Percentiles rank a stretch among this genome's conserved stretches.
phyloP scores from a whole-genome alignment of 1,140 invertebrate genomes.

The Drosophila sucinea region DNA sequence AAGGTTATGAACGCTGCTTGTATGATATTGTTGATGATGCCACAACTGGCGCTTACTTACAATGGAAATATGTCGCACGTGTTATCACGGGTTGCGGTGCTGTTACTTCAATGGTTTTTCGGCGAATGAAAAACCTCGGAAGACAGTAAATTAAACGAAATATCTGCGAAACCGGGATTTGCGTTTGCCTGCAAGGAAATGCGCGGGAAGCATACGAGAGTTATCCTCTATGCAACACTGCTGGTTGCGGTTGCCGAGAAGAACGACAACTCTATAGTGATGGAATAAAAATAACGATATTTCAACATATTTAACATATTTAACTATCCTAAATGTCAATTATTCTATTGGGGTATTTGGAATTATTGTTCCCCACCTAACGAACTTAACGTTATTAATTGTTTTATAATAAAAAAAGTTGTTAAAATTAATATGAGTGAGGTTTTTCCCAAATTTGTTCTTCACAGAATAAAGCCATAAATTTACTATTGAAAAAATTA shows the following conservation, averaged over 20 bases:
- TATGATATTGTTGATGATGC: neutral
- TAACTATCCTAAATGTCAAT: too few relatives aligned
- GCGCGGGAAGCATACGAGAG: constrained; percentile 47
- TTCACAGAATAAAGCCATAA: too few relatives aligned
- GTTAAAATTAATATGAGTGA: too few relatives aligned
- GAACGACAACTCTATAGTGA: neutral
- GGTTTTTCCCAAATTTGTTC: too few relatives aligned
- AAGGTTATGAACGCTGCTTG: constrained; percentile 27
- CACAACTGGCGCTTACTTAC: constrained; percentile 38
- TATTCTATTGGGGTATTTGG: too few relatives aligned
- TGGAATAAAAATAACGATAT: neutral
- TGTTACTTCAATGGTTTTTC: constrained; percentile 48
- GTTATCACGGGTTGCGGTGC: constrained; percentile 11
- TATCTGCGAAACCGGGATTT: constrained; percentile 18
- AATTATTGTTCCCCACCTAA: too few relatives aligned
- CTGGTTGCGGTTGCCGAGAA: neutral
- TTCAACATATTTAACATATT: too few relatives aligned
- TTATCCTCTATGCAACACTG: neutral
- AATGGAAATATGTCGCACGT: constrained; percentile 22
- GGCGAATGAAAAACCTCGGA: constrained; percentile 54
- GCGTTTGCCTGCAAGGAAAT: constrained; percentile 28
- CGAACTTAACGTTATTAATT: too few relatives aligned
- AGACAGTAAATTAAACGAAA: constrained; percentile 7
- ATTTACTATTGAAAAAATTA: too few relatives aligned
- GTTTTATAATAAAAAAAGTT: too few relatives aligned